Conservation (phyloP, 2,797 vertebrate genomes). For the Amphiprion clarkii region DNA sequence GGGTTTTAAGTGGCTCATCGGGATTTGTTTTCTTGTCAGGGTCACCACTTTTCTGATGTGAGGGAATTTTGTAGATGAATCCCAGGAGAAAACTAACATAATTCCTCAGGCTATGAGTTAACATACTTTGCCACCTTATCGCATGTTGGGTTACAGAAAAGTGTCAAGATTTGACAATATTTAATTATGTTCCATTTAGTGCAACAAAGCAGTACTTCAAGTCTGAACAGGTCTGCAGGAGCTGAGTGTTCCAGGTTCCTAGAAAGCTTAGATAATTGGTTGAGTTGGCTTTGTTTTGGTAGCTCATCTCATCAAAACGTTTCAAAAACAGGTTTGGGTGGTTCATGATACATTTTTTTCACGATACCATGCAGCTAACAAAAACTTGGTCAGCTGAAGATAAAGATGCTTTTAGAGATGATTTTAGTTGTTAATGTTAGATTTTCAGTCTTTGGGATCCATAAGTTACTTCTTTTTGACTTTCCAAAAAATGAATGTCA, state of each 20-base stretch:
- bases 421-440: neutral
- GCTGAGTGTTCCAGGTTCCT: neutral
- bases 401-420: neutral
- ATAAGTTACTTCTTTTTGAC: neutral
- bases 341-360: neutral
- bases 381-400: neutral
- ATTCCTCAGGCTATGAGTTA: conserved; percentile 25
- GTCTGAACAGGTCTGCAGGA: neutral
- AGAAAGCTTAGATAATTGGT: neutral
- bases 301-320: too few relatives aligned
- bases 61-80: conserved; percentile 39
- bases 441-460: neutral
- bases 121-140: neutral
- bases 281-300: conserved; percentile 4
- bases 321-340: neutral
- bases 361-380: neutral
- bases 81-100: conserved; percentile 24
- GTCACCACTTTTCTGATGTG: conserved; percentile 24
- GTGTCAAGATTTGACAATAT: neutral
- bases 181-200: conserved; percentile 34
- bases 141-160: too few relatives aligned
- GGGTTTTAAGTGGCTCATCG: conserved; percentile 49
- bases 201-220: conserved; percentile 5
- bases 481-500: neutral
- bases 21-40: conserved; percentile 43